Percentiles rank a stretch among this genome's conserved stretches.
These are phyloP conservation scores for Smittia sp. DNA, from an alignment of 2,888 invertebrate genomes.

Conservation along the genomic window DNA sequence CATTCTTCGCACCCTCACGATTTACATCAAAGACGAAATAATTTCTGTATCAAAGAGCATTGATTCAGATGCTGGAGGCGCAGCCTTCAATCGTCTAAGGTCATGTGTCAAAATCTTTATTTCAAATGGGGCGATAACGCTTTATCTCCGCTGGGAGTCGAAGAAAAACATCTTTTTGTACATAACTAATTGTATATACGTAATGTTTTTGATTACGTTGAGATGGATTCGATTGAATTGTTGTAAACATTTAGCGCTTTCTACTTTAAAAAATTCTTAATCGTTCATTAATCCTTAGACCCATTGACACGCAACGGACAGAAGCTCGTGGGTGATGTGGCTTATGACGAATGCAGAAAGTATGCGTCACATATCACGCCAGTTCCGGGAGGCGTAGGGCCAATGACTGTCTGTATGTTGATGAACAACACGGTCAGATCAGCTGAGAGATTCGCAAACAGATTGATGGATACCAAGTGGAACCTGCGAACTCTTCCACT, in stretches of 20 bases:
- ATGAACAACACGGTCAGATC: constrained; percentile 92
- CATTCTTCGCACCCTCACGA: neutral
- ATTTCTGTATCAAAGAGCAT: no score
- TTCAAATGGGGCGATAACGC: no score
- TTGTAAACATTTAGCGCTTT: no score
- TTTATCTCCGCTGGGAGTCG: no score
- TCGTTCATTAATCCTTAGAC: constrained; percentile 61
- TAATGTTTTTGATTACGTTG: no score
- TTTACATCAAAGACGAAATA: neutral
- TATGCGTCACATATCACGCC: constrained; percentile 90
- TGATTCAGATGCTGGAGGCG: no score
- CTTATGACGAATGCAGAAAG: constrained; percentile 72
- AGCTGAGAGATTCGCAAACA: constrained; percentile 64
- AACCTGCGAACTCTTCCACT: constrained; percentile 66
- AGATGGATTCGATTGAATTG: no score
- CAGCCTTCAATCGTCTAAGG: no score
- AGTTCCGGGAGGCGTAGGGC: constrained; percentile 94
- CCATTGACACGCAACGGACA: constrained; percentile 73
- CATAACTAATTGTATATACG: no score
- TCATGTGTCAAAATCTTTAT: no score
- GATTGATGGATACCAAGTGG: constrained; percentile 66
- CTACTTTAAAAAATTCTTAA: no score
- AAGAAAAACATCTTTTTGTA: no score
- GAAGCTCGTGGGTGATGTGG: constrained; percentile 93
- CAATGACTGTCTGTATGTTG: constrained; percentile 98